phyloP scores from a whole-genome alignment of 1,140 invertebrate species.

The Drosophila burlai region DNA sequence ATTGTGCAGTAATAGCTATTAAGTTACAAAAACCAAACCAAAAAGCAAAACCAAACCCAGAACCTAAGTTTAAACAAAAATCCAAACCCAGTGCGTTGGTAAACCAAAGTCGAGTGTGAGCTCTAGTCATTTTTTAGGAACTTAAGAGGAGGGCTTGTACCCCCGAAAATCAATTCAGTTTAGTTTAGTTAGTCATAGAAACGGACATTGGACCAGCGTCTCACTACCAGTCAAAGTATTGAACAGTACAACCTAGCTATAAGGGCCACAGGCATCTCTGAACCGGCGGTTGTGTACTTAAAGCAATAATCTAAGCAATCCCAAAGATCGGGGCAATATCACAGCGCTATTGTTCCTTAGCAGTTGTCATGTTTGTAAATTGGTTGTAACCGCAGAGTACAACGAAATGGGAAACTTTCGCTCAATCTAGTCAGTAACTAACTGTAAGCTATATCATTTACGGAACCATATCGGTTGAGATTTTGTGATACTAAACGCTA shows the following conservation, averaged over 20 bases:
- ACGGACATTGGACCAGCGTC: conserved; percentile 80
- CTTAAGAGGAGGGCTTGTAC: conserved; percentile 37
- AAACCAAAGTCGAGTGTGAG: conserved; percentile 75
- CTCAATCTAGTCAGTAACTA: conserved; percentile 63
- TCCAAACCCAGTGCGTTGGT: conserved; percentile 60
- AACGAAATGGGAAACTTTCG: conserved; percentile 82
- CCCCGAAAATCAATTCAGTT: conserved; percentile 9
- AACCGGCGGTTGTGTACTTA: conserved; percentile 81
- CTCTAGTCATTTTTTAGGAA: conserved; percentile 81
- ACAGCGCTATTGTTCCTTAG: conserved; percentile 80
- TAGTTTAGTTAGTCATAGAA: conserved; percentile 55
- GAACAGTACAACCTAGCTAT: conserved; percentile 70
- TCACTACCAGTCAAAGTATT: conserved; percentile 82
- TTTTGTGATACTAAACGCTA: conserved; percentile 76
- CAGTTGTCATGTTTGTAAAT: conserved; percentile 43
- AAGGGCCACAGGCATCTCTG: conserved; percentile 63
- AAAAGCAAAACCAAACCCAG: conserved; percentile 46
- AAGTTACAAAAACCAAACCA: conserved; percentile 52
- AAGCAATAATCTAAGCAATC: conserved; percentile 39
- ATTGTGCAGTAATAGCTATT: conserved; percentile 83
- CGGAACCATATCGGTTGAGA: conserved; percentile 71
- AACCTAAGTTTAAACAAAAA: conserved; percentile 56
- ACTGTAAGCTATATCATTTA: conserved; percentile 40
- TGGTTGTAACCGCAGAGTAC: conserved; percentile 78
- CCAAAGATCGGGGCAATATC: conserved; percentile 62